Percentiles rank a stretch among this genome's conserved stretches.
These are phyloP conservation scores for Pogonus chalceus DNA, from an alignment of 1,140 invertebrate genomes.

Conservation along the genomic window DNA sequence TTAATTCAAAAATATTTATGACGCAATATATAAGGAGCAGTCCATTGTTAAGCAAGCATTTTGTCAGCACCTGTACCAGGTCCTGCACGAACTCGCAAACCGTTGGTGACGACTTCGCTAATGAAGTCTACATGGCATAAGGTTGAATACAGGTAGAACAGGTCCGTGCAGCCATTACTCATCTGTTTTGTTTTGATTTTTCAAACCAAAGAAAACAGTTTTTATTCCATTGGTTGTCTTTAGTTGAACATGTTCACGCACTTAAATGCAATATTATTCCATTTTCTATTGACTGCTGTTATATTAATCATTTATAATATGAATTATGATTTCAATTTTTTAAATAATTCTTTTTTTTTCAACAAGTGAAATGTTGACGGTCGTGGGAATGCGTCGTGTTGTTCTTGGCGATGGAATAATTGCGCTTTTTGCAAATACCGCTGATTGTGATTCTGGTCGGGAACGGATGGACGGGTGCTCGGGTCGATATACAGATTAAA, in stretches of 20 bases:
- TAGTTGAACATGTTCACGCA: background rate
- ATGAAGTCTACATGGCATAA: conserved; percentile 18
- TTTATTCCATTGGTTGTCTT: background rate
- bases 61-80: background rate
- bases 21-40: background rate
- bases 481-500: background rate
- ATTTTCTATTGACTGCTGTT: background rate
- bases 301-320: background rate
- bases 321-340: background rate
- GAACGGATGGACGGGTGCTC: background rate
- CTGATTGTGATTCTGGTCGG: background rate
- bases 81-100: background rate
- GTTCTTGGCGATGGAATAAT: background rate
- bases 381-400: background rate
- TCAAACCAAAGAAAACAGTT: conserved; percentile 15
- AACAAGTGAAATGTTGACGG: background rate
- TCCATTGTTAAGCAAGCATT: background rate
- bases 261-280: background rate
- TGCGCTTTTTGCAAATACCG: background rate
- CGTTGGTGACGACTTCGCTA: too few relatives aligned
- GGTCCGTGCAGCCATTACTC: conserved; percentile 30
- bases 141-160: conserved; percentile 20
- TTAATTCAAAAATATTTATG: background rate
- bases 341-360: background rate
- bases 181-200: conserved; percentile 36